Percentiles rank a stretch among this genome's conserved stretches.
Conservation (phyloP, 2,888 invertebrate species). For the Acrobasis consociella region DNA sequence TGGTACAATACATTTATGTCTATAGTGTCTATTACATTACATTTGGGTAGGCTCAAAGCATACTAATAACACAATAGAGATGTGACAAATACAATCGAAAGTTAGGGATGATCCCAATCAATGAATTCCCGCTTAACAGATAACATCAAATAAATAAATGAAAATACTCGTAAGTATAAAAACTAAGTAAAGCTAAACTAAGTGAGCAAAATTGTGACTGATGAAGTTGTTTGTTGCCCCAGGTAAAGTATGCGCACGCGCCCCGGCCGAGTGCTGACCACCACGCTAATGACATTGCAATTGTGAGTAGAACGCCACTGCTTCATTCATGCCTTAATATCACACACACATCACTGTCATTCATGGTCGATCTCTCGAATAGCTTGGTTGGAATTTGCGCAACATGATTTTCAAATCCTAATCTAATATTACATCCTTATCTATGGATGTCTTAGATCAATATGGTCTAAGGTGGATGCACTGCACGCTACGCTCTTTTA, state of each 20-base stretch:
- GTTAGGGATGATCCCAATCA: too few relatives aligned
- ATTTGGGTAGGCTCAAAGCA: too few relatives aligned
- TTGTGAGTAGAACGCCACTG: conserved; percentile 57
- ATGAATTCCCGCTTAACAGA: too few relatives aligned
- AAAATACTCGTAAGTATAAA: not conserved
- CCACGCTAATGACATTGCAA: conserved; percentile 61
- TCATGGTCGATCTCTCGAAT: not conserved
- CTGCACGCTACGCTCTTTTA: too few relatives aligned
- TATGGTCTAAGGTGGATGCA: too few relatives aligned
- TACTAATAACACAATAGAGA: too few relatives aligned
- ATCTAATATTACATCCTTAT: too few relatives aligned
- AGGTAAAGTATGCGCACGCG: conserved; percentile 59
- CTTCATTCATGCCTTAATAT: conserved; percentile 24
- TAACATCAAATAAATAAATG: too few relatives aligned
- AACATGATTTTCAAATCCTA: not conserved
- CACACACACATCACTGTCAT: not conserved
- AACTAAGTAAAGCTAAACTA: not conserved
- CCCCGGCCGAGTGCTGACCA: conserved; percentile 54
- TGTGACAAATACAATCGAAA: too few relatives aligned
- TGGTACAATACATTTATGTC: too few relatives aligned
- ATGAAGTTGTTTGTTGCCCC: conserved; percentile 49
- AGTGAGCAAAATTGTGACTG: conserved; percentile 6
- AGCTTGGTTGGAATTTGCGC: not conserved
- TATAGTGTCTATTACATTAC: too few relatives aligned
- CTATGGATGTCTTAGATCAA: too few relatives aligned